Evolutionary conservation across 2,888 invertebrate genomes (phyloP).

Genomic region (Exephanes ischioxanthus): DNA sequence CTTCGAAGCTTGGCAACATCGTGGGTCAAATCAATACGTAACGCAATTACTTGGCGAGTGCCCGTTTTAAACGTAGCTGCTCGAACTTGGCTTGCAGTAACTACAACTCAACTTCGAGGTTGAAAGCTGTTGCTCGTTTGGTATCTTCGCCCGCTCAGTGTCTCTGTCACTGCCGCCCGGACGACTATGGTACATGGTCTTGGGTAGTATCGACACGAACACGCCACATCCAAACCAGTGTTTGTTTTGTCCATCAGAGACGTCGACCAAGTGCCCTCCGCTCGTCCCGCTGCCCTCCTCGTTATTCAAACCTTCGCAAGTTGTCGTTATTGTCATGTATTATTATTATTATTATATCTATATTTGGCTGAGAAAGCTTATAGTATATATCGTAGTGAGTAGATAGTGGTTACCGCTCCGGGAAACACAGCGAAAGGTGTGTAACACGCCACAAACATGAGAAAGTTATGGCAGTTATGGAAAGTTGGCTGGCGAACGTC

Average conservation of each 20-base stretch:
- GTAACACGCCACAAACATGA: conserved; percentile 14
- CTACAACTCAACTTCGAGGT: background rate
- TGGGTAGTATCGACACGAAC: background rate
- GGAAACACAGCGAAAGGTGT: conserved; percentile 35
- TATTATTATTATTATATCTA: background rate
- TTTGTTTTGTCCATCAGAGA: conserved; percentile 17
- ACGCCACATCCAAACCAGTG: background rate
- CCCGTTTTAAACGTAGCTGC: conserved; percentile 67
- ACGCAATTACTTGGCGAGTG: conserved; percentile 81
- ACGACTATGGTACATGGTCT: background rate
- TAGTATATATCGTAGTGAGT: background rate
- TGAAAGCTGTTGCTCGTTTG: background rate
- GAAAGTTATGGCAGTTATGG: conserved; percentile 36
- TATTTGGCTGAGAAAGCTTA: background rate
- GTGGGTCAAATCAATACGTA: conserved; percentile 80
- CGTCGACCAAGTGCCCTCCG: conserved; percentile 9
- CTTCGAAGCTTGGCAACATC: conserved; percentile 25
- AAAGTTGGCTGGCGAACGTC: conserved; percentile 14
- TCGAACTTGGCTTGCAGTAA: conserved; percentile 19
- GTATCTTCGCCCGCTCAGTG: conserved; percentile 24
- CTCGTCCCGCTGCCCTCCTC: background rate
- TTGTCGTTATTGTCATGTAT: background rate
- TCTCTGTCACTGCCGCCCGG: conserved; percentile 1
- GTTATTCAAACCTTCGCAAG: conserved; percentile 1
- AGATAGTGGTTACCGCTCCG: conserved; percentile 6